Base-by-base conservation (phyloP, 2,888 invertebrate genomes). In the Aspidapion aeneum region DNA sequence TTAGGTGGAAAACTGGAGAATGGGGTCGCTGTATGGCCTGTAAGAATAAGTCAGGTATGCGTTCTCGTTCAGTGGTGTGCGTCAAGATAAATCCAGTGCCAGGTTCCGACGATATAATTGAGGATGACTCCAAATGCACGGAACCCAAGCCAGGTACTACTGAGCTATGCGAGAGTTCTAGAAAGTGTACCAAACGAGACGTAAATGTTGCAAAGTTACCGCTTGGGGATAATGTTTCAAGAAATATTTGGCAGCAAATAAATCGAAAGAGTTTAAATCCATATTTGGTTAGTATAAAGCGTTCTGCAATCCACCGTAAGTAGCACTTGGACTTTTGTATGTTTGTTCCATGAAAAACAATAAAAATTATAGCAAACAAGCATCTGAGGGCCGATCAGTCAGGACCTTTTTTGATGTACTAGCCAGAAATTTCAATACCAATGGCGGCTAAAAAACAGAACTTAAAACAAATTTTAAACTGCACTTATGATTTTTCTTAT, bases 1-100 rank as follows among this genome's bases (percentile, higher is more conserved):
- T 54, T 55, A 87, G 87, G 73, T 88, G 88, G 87, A 83, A 85
- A 75, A 79, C 82, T 2, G 87, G 87, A 1, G 83, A 84, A 58
- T 88, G 88, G 88, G 84, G 86, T 66, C 81, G 82, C 63, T 88
- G 88, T 72, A 82, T 82, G 35, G 84, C 85, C 0, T 84, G 84
- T 68, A 80, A 80, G 69, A 79, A 78, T 60, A 78, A 79, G 64
- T 77, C 80, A 3, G 85, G 84, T 0, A 71, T 78, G 5, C 75
- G 77, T 57, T 75, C 74, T 20, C 76, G 85, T 1, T 80, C 81
- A 66, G 82, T 84, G n/a, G 81, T 82, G 60, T 85, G 85, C 67
- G 79, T 83, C 0, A 75, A 74, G 54, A 80, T 82, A 63, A 76
- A 80, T 1, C 78, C 80, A 0, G 77, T 73, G 57, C 55, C 74